Conservation (phyloP, 1,140 invertebrate species). For the Plectrocnemia conspersa region DNA sequence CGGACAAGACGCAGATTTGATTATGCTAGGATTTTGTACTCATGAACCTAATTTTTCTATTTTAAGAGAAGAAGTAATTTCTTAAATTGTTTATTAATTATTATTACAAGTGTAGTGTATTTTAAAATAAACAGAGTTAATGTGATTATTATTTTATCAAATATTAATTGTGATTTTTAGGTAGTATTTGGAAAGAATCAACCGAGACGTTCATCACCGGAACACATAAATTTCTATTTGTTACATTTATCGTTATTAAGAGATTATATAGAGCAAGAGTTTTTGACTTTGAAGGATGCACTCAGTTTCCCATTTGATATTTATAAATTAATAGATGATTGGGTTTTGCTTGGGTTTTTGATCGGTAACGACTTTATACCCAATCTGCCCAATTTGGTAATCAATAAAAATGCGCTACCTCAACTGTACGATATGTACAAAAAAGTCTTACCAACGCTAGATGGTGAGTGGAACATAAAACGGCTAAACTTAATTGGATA, state of each 20-base stretch:
- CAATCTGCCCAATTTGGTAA: constrained; percentile 89
- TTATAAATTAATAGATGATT: constrained; percentile 70
- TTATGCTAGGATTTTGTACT: constrained; percentile 88
- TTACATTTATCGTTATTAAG: constrained; percentile 87
- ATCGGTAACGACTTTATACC: constrained; percentile 98
- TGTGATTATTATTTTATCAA: neutral
- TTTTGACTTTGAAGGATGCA: constrained; percentile 66
- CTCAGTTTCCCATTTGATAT: constrained; percentile 72
- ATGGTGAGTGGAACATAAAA: constrained; percentile 59
- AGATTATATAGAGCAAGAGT: constrained; percentile 92
- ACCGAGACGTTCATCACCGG: constrained; percentile 62
- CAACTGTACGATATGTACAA: constrained; percentile 86
- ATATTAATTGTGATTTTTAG: constrained; percentile 42
- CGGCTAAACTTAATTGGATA: no score
- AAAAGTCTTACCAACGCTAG: constrained; percentile 75
- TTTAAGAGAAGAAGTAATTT: constrained; percentile 78
- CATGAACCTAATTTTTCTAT: constrained; percentile 94
- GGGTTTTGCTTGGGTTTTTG: constrained; percentile 91
- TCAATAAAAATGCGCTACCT: constrained; percentile 81
- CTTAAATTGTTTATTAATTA: neutral
- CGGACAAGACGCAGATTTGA: constrained; percentile 93
- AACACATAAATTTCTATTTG: constrained; percentile 89
- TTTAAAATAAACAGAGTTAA: neutral
- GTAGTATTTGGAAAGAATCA: constrained; percentile 65
- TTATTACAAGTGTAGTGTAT: constrained; percentile 1